Conservation (phyloP, 2,888 invertebrate species). For the Tetragnatha montana region DNA sequence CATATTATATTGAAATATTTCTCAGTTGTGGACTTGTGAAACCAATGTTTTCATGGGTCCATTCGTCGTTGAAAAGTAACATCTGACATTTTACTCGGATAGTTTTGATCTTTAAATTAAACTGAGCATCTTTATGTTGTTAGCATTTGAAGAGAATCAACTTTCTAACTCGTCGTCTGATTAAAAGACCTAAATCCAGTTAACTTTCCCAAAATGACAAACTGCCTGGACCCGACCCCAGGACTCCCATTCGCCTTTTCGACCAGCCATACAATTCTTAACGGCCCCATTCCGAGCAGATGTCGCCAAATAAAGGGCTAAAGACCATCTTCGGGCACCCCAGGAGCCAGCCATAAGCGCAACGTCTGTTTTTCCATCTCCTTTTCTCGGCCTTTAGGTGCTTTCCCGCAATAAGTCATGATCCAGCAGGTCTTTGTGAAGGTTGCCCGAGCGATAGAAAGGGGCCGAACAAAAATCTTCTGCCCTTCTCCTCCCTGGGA, state of each 20-base stretch:
- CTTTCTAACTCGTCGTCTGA: no score
- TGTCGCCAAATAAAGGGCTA: constrained; percentile 28
- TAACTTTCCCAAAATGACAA: neutral
- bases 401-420: constrained; percentile 66
- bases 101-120: no score
- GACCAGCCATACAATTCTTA: neutral
- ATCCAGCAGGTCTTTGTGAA: constrained; percentile 59
- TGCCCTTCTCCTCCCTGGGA: constrained; percentile 44
- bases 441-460: constrained; percentile 9
- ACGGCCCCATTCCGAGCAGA: neutral
- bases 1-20: no score
- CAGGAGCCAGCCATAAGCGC: constrained; percentile 14
- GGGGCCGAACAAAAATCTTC: constrained; percentile 15
- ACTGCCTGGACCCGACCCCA: neutral
- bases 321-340: neutral
- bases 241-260: neutral
- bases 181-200: neutral
- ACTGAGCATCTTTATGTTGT: no score
- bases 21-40: no score
- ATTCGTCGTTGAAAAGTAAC: no score
- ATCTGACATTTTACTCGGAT: no score
- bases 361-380: constrained; percentile 59
- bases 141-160: no score
- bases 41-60: no score
- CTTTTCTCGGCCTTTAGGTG: constrained; percentile 37